Percentiles rank a stretch among this genome's conserved stretches.
Conservation (phyloP, 2,797 vertebrate genomes). For the Macroramphosus scolopax region DNA sequence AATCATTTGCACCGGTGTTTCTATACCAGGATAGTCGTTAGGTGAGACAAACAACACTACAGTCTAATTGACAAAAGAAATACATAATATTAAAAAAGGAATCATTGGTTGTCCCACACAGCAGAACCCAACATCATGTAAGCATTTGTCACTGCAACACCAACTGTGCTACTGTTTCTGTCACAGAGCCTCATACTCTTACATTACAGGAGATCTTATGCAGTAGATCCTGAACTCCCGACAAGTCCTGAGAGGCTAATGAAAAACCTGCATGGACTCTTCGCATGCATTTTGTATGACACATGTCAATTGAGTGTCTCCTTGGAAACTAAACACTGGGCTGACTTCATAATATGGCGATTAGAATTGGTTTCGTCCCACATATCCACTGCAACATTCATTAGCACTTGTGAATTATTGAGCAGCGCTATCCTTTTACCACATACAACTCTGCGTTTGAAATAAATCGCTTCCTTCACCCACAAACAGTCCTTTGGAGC, state of each 20-base stretch:
- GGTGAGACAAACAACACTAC: slow-evolving; percentile 53
- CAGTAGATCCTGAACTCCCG: slow-evolving; percentile 46
- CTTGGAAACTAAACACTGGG: slow-evolving; percentile 83
- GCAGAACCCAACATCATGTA: slow-evolving; percentile 1
- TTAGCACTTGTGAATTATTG: slow-evolving; percentile 90
- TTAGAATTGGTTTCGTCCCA: slow-evolving; percentile 86
- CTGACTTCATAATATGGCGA: slow-evolving; percentile 85
- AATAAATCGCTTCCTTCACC: slow-evolving; percentile 78
- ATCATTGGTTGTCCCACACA: slow-evolving; percentile 1
- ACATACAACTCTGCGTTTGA: slow-evolving; percentile 73
- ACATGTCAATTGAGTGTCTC: slow-evolving; percentile 78
- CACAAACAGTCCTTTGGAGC: slow-evolving; percentile 71
- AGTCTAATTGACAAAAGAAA: slow-evolving; percentile 13
- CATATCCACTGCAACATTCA: slow-evolving; percentile 89
- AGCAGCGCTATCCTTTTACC: slow-evolving; percentile 87
- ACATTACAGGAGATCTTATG: slow-evolving; percentile 43
- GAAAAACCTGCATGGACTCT: slow-evolving; percentile 48
- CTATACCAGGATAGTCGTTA: slow-evolving; percentile 61
- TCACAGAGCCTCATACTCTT: slow-evolving; percentile 47
- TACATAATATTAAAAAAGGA: slow-evolving; percentile 1
- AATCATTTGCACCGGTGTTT: slow-evolving; percentile 73
- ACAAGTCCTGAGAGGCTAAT: slow-evolving; percentile 47
- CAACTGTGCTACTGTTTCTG: slow-evolving; percentile 32
- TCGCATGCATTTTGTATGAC: slow-evolving; percentile 83
- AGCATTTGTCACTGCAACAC: slow-evolving; percentile 6